phyloP scores from a whole-genome alignment of 2,797 vertebrate genomes.

The Pantherophis vulpinus region DNA sequence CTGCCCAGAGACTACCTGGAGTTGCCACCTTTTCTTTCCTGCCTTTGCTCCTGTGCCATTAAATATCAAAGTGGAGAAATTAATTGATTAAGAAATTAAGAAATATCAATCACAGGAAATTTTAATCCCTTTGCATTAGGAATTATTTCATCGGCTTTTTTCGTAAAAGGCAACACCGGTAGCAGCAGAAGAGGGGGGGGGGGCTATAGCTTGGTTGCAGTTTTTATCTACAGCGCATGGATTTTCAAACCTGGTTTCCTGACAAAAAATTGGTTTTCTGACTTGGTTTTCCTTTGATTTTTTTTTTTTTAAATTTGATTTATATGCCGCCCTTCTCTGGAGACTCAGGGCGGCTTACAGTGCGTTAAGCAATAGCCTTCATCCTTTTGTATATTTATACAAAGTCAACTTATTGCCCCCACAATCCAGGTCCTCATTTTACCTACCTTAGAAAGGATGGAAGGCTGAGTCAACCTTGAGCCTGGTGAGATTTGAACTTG shows the following conservation, averaged over 20 bases:
- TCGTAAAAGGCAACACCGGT: neutral
- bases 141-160: neutral
- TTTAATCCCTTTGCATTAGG: neutral
- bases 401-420: no score
- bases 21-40: neutral
- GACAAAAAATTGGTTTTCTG: neutral
- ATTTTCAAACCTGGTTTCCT: neutral
- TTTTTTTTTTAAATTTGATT: no score
- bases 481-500: no score
- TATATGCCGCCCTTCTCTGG: no score
- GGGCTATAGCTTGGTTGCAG: neutral
- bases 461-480: no score
- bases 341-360: no score
- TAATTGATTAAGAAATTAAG: no score
- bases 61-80: neutral
- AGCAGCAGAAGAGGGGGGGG: neutral
- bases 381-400: no score
- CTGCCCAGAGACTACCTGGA: neutral
- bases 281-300: neutral
- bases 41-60: neutral
- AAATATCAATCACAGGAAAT: neutral
- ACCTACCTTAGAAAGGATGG: no score
- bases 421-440: accelerated
- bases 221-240: neutral
- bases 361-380: no score